Evolutionary conservation across 2,113 vertebrate species (phyloP).

Genomic region (Porphyrio hochstetteri): DNA sequence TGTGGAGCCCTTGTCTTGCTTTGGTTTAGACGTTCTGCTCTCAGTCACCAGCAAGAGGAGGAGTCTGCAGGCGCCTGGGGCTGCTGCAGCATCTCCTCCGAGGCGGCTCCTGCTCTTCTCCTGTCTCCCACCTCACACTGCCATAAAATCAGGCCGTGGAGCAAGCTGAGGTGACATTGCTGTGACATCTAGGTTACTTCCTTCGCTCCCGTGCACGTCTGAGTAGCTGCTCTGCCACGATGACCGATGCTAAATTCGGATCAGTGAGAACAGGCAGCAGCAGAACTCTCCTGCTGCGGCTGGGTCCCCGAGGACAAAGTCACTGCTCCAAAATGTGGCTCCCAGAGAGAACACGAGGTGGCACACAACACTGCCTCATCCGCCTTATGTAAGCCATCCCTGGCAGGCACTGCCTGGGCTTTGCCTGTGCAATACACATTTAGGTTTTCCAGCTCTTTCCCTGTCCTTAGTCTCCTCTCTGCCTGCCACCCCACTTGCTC

Average conservation of each 20-base stretch:
- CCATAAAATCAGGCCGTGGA: neutral
- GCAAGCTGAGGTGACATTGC: neutral
- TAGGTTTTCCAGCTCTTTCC: neutral
- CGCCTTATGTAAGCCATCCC: neutral
- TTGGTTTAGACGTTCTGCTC: neutral
- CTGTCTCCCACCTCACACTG: neutral
- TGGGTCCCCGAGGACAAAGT: neutral
- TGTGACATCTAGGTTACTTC: neutral
- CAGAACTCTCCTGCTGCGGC: neutral
- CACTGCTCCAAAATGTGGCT: neutral
- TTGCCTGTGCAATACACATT: neutral
- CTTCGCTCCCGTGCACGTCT: rapidly evolving
- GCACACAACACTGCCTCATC: neutral
- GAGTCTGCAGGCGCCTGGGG: rapidly evolving
- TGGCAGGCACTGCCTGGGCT: neutral
- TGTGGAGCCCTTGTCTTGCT: neutral
- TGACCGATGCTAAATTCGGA: neutral
- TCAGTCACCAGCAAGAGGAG: neutral
- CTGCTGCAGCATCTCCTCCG: neutral
- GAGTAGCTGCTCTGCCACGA: neutral
- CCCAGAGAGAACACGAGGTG: slow-evolving; percentile 32
- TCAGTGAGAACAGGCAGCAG: neutral
- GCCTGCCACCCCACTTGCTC: neutral
- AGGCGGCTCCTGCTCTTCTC: neutral
- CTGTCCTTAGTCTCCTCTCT: neutral